Base-by-base conservation (phyloP, 2,888 invertebrate species). In the Abscondita cerata region DNA sequence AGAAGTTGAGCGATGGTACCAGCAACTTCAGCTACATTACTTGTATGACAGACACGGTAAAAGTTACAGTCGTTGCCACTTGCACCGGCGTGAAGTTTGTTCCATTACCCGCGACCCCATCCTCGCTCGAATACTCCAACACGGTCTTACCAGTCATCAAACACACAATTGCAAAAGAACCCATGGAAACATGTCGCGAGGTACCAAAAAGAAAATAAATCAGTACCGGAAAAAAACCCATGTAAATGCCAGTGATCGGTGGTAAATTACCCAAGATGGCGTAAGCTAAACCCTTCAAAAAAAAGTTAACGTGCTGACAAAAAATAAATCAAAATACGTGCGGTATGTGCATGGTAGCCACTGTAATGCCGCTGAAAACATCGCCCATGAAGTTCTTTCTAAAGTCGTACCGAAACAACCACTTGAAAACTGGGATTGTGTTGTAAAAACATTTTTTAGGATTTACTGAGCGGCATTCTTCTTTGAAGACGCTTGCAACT, bases 221-320 rank as follows among this genome's bases (percentile, higher is more conserved):
- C 5, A 96, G 82, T 0, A 94, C 92, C 0, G 96, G 95, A 80
- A 96, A 95, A 81, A 96, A 95, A 0, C 95, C 96, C 86, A 94
- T 93, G 69, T 81, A 81, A 20, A 92, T 85, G 0, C 92, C 92
- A 33, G 88, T 84, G 9, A 92, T 87, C 0, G 92, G 90, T 0
- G 89, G 88, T 0, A 91, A 87, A 72, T 89, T 88, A 0, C 89
- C 90, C 34, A 92, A 78, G 46, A 92, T 80, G 0, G 90, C 90
- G 78, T 92, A 92, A 0, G 90, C 92, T 89, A 92, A 90, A 58
- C 90, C 90, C 89, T 81, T 1, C 72, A 65, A 65, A 64, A 60
- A 53, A 12, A 15, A 50, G 50, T 13, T 25, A 11, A 52, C n/a
- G 25, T 25, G 33, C 13, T 9, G 12, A 51, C 56, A 13, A 11